Evolutionary conservation across 2,797 vertebrate genomes (phyloP), one percentile per base, ranked within the genome.

Genomic region (Clarias fuscus): DNA sequence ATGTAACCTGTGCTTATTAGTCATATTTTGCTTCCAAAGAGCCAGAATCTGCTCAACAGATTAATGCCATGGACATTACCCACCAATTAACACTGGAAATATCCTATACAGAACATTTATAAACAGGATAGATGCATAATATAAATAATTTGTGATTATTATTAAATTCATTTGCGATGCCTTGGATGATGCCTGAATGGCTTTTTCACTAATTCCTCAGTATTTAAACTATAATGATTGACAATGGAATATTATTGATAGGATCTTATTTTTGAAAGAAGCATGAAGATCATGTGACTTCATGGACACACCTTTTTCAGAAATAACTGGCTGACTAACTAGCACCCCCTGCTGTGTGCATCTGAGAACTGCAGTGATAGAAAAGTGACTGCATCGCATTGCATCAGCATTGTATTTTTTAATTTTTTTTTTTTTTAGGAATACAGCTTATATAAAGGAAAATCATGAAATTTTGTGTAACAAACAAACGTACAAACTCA

Each of bases 341-440:
- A 64, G 82, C 86, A 30, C 89, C 90, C 84, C 68, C 90, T 95
- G 92, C 92, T 94, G 95, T 90, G 18, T 3, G 11, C 13, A 2
- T n/a, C 5, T 30, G 18, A 56, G 40, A 67, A 53, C 79, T 79
- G 64, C 48, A 11, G 37, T 48, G 24, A 73, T 73, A 37, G 33
- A 43, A 68, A 62, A 2, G 58, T 22, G 7, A 73, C 83, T 87
- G 61, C 86, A 80, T 84, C 68, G 59, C 53, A 62, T 81, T 87
- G 82, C 76, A 84, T 87, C 82, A 84, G 86, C 76, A 64, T 40
- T 84, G 68, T 6, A 5, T 65, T 22, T 65, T 65, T 22, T n/a
- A n/a, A n/a, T n/a, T 20, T 33, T 15, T 48, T 58, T 22, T 53
- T 67, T 40, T 43, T 62, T 33, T 13, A 53, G 73, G 40, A 1